Evolutionary conservation across 2,888 invertebrate genomes (phyloP).

Genomic region (Octonoba sinensis): DNA sequence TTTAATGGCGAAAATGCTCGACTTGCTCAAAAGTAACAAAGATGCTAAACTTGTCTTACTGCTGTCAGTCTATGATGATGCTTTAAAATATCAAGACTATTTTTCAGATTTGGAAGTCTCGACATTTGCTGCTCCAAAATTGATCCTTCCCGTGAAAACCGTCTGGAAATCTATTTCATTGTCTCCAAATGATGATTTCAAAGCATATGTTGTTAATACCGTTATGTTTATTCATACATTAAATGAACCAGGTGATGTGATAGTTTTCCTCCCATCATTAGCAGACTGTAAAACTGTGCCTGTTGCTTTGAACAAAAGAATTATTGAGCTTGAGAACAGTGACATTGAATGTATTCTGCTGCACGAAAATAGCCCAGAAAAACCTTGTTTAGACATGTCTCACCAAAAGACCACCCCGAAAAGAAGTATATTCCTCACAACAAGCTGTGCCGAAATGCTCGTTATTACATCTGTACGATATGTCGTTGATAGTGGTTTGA

Average conservation of each 20-base stretch:
- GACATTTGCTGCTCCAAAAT: slow-evolving; percentile 12
- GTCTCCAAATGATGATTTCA: slow-evolving; percentile 21
- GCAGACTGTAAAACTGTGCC: slow-evolving; percentile 19
- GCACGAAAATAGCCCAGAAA: slow-evolving; percentile 23
- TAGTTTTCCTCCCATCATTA: slow-evolving; percentile 31
- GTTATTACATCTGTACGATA: slow-evolving; percentile 25
- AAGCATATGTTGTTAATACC: slow-evolving; percentile 30
- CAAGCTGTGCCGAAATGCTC: slow-evolving; percentile 21
- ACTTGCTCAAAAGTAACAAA: neutral
- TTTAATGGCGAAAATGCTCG: slow-evolving; percentile 26
- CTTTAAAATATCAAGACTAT: slow-evolving; percentile 12
- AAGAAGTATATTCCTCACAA: slow-evolving; percentile 30
- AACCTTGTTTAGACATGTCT: neutral
- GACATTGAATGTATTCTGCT: slow-evolving; percentile 12
- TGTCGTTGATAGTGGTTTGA: slow-evolving; percentile 44
- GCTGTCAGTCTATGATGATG: neutral
- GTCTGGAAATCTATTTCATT: slow-evolving; percentile 36
- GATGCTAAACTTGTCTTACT: slow-evolving; percentile 9
- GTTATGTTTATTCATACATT: slow-evolving; percentile 25
- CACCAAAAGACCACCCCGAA: neutral
- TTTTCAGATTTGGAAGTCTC: slow-evolving; percentile 3
- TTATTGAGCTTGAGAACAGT: neutral
- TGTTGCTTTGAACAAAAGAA: neutral
- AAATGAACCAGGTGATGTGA: slow-evolving; percentile 35
- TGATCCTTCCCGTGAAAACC: slow-evolving; percentile 35